A percentile compares a stretch with the other conserved stretches of the same genome.
phyloP scores from a whole-genome alignment of 2,888 invertebrate genomes.

The Apodemia zela region DNA sequence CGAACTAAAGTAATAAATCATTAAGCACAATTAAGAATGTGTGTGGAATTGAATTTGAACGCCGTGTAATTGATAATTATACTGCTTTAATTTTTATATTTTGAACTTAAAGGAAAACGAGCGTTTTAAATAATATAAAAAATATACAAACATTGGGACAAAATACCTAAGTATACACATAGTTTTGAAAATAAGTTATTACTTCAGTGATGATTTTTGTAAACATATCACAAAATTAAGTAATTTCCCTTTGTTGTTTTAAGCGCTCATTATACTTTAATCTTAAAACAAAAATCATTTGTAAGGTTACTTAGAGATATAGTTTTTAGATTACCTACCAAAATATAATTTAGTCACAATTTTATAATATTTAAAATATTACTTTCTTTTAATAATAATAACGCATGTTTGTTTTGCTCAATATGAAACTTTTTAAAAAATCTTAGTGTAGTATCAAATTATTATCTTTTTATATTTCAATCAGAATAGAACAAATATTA shows the following conservation, averaged over 20 bases:
- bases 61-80: neutral
- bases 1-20: slow-evolving; percentile 13
- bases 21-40: neutral
- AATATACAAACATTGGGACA: no score
- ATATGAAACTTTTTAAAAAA: neutral
- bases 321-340: neutral
- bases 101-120: neutral
- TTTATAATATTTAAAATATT: neutral
- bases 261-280: no score
- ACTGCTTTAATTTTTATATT: neutral
- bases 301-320: neutral
- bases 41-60: slow-evolving; percentile 9
- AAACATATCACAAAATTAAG: no score
- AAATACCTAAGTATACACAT: no score
- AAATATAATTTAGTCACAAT: slow-evolving; percentile 4
- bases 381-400: neutral
- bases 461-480: neutral
- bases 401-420: slow-evolving; percentile 11
- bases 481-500: neutral
- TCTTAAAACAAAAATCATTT: neutral
- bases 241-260: no score
- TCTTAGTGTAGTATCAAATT: neutral
- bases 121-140: no score
- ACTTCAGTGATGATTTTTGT: no score
- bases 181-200: no score